Percentiles rank a stretch among this genome's conserved stretches.
Conservation (phyloP, 1,140 invertebrate species). For the Drosophila neocordata region DNA sequence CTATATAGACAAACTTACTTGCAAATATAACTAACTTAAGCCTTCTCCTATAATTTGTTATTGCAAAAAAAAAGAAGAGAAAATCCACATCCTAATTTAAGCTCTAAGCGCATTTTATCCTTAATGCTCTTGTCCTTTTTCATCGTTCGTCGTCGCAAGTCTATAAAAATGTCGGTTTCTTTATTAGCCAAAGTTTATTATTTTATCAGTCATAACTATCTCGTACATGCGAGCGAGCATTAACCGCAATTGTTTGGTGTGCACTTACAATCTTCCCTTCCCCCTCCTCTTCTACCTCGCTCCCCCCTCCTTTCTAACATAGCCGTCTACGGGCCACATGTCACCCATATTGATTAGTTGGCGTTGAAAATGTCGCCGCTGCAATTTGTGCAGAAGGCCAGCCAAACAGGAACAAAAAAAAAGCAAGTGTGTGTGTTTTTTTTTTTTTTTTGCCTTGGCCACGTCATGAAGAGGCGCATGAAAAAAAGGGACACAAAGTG, state of each 20-base stretch:
- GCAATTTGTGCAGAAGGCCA: constrained; percentile 64
- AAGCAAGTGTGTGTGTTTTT: neutral
- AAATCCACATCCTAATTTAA: neutral
- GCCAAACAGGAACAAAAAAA: constrained; percentile 22
- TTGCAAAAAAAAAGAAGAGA: neutral
- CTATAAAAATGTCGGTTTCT: constrained; percentile 12
- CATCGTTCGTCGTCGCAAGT: constrained; percentile 2
- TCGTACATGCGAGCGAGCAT: constrained; percentile 62
- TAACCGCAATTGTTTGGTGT: constrained; percentile 77
- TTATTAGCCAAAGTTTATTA: constrained; percentile 53
- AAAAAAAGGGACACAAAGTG: neutral
- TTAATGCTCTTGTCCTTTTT: constrained; percentile 1
- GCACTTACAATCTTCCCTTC: constrained; percentile 48
- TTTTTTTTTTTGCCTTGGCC: neutral
- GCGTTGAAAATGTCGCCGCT: constrained; percentile 70
- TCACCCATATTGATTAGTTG: constrained; percentile 75
- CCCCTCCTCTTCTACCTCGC: neutral
- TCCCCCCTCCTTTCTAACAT: neutral
- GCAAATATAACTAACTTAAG: neutral
- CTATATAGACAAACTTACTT: too few species aligned
- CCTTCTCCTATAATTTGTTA: neutral
- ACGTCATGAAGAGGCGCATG: constrained; percentile 8
- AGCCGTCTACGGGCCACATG: constrained; percentile 31
- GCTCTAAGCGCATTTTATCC: neutral
- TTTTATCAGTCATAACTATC: constrained; percentile 79